phyloP scores from a whole-genome alignment of 2,888 invertebrate genomes.

The Sesia apiformis region DNA sequence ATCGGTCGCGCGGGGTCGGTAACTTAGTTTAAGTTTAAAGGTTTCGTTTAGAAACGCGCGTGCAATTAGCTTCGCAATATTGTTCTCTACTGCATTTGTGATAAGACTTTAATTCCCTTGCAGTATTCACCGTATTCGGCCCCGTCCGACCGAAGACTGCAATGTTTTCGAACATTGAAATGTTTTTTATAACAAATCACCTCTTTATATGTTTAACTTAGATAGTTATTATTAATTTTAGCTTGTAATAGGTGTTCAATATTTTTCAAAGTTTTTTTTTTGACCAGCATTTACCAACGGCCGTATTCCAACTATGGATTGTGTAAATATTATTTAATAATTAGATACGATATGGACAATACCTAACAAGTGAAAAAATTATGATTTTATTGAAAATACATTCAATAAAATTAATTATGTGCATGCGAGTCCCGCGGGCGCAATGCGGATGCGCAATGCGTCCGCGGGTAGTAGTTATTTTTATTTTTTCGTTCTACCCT shows the following conservation, averaged over 20 bases:
- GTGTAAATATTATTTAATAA: slow-evolving; percentile 67
- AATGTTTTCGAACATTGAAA: slow-evolving; percentile 1
- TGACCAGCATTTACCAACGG: slow-evolving; percentile 48
- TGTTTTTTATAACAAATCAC: slow-evolving; percentile 25
- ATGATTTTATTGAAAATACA: slow-evolving; percentile 71
- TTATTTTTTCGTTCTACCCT: slow-evolving; percentile 37
- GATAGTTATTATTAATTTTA: slow-evolving; percentile 67
- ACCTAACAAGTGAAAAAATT: slow-evolving; percentile 70
- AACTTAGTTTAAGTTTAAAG: too few species aligned
- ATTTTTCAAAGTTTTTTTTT: slow-evolving; percentile 48
- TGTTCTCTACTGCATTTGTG: too few species aligned
- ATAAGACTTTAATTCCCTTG: too few species aligned
- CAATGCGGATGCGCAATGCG: slow-evolving; percentile 1
- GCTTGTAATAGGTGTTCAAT: slow-evolving; percentile 72
- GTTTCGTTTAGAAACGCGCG: too few species aligned
- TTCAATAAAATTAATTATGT: slow-evolving; percentile 60
- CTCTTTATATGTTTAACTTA: slow-evolving; percentile 57
- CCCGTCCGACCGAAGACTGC: slow-evolving; percentile 3
- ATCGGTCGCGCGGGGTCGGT: too few species aligned
- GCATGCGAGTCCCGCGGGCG: slow-evolving; percentile 43
- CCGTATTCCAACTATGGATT: slow-evolving; percentile 15
- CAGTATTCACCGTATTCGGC: background rate
- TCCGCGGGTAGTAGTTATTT: slow-evolving; percentile 19
- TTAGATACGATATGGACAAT: slow-evolving; percentile 71
- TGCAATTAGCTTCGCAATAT: too few species aligned